Percentiles rank a stretch among this genome's conserved stretches.
phyloP scores from a whole-genome alignment of 2,888 invertebrate genomes.

The Metellina segmentata region DNA sequence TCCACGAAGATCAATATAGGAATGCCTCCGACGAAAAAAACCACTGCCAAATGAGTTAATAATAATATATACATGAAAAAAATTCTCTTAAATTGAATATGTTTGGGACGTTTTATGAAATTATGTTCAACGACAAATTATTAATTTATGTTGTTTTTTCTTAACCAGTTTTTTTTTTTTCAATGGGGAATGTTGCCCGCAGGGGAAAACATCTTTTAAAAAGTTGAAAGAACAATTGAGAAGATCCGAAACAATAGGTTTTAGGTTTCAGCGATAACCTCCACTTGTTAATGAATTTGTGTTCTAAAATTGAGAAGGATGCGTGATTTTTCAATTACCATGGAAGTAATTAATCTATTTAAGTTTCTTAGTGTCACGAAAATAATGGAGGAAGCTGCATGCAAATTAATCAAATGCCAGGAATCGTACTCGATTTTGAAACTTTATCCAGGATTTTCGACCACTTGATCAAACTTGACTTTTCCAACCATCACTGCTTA shows the following conservation, averaged over 20 bases:
- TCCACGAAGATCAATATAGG: conserved; percentile 71
- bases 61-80: conserved; percentile 76
- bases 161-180: conserved; percentile 9
- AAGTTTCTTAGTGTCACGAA: not conserved
- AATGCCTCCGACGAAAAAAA: conserved; percentile 65
- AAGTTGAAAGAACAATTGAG: conserved; percentile 44
- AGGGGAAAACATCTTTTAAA: conserved; percentile 38
- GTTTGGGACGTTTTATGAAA: conserved; percentile 77
- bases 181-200: not conserved
- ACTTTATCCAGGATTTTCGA: too few relatives aligned
- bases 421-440: too few relatives aligned
- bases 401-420: not conserved
- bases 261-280: not conserved
- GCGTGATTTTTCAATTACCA: not conserved
- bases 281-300: not conserved
- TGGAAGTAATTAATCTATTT: not conserved
- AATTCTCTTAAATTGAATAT: conserved; percentile 75
- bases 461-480: too few relatives aligned
- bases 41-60: conserved; percentile 75
- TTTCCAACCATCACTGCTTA: too few relatives aligned
- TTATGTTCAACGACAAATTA: conserved; percentile 77
- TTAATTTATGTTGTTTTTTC: conserved; percentile 72
- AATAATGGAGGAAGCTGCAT: not conserved
- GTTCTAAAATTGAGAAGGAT: not conserved
- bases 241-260: conserved; percentile 27